Base-by-base conservation (phyloP, 2,888 invertebrate genomes). In the Microdon myrmicae region DNA sequence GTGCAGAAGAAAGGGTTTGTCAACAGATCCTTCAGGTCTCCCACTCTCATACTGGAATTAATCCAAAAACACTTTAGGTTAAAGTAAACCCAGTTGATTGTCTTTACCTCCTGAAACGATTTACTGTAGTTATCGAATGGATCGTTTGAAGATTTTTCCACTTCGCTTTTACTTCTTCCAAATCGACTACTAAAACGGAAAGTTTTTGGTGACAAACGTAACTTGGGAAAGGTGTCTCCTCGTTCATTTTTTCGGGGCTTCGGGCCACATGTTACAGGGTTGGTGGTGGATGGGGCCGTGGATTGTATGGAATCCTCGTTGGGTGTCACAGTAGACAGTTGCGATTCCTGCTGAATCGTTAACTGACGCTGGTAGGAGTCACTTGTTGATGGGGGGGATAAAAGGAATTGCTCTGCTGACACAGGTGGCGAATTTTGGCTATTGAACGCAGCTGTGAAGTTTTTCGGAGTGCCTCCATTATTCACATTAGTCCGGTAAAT, bases 1-100 rank as follows among this genome's bases (percentile, higher is more conserved):
- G 71, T 91, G 92, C 41, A 94, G 83, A 22, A 94, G 82, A 74
- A 93, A 92, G n/a, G 90, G 90, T 72, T 92, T 92, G 71, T 90
- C 90, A 5, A 89, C 87, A 1, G 84, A 81, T 0, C 87, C 90
- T 55, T 86, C 85, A 2, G 92, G 90, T 10, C 88, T 84, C 2
- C 85, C 83, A 37, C 66, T 53, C 22, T 53, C 82, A 74, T 64
- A 81, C 82, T 70, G 79, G 25, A 68, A 71, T 39, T 29, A 34
- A 26, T 12, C 20, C 5, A 23, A 28, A 48, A 1, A 70, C 31
- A 10, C 28, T 9, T 12, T 3, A 9, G n/a, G 7, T 3, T 9
- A 8, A 35, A 35, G 8, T 13, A 6, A 20, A 38, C 13, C 4
- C 7, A n/a, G 1, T 8, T 8, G 14, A 14, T 7, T 2, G 17